Percentiles rank a stretch among this genome's conserved stretches.
Conservation (phyloP, 2,888 invertebrate species). For the Latrodectus elegans region DNA sequence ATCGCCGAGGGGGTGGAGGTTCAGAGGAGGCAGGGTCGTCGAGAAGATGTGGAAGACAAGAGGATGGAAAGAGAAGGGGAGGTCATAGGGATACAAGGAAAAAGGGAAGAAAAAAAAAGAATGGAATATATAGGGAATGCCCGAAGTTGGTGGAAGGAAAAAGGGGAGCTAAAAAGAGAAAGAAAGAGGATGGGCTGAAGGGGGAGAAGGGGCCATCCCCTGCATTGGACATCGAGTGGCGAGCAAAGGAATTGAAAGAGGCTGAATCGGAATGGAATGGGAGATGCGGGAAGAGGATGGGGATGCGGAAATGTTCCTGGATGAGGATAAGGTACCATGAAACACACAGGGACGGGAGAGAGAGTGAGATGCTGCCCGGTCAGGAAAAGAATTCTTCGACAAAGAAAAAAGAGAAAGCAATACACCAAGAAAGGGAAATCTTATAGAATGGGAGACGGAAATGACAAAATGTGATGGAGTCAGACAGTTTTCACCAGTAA, state of each 20-base stretch:
- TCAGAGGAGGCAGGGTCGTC: constrained; percentile 17
- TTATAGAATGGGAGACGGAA: constrained; percentile 18
- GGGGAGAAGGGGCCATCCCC: background rate
- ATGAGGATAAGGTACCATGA: constrained; percentile 54
- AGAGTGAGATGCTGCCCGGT: background rate
- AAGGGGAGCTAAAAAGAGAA: constrained; percentile 9
- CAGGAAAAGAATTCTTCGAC: constrained; percentile 5
- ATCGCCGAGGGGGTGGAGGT: constrained; percentile 16
- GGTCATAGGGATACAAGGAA: background rate
- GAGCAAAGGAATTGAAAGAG: constrained; percentile 55
- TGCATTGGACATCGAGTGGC: constrained; percentile 63
- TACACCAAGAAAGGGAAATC: background rate
- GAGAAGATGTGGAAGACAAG: constrained; percentile 33
- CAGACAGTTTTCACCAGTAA: background rate
- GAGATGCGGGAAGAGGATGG: constrained; percentile 14
- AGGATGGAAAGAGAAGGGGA: constrained; percentile 21
- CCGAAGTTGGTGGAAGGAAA: constrained; percentile 5
- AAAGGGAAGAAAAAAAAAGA: background rate
- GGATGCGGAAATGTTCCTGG: constrained; percentile 42
- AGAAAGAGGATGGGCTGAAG: background rate
- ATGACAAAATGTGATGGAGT: constrained; percentile 26
- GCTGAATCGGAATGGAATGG: constrained; percentile 46
- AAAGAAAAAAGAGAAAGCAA: background rate
- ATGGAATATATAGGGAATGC: background rate
- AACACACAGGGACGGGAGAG: constrained; percentile 31